phyloP scores from a whole-genome alignment of 2,797 vertebrate genomes.

The Malacoraja senta region DNA sequence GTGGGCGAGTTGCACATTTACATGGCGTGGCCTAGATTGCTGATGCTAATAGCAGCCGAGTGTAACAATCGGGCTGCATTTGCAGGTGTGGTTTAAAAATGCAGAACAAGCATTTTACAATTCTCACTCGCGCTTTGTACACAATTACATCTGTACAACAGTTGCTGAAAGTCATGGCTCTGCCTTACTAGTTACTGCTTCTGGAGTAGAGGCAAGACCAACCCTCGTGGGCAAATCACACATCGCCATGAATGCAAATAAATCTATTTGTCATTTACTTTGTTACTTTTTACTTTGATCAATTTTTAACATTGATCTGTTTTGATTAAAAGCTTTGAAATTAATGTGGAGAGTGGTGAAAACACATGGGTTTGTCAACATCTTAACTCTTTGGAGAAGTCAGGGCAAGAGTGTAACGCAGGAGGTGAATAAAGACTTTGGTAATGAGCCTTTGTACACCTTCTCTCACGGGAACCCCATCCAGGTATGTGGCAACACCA shows the following conservation, averaged over 20 bases:
- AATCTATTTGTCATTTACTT: neutral
- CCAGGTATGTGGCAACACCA: too few relatives aligned
- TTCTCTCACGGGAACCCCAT: too few relatives aligned
- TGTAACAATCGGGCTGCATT: neutral
- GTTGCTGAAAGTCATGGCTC: neutral
- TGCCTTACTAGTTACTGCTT: neutral
- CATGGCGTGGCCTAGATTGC: neutral
- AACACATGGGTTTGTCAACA: neutral
- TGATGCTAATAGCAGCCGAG: neutral
- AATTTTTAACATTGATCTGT: neutral
- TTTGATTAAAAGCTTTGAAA: slow-evolving; percentile 16
- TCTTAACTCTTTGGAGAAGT: neutral
- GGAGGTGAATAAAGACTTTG: too few relatives aligned
- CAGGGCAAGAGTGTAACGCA: neutral
- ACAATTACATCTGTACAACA: neutral
- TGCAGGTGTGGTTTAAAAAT: neutral
- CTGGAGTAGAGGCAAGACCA: neutral
- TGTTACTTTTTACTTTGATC: neutral
- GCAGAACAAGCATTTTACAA: neutral
- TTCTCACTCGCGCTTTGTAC: neutral
- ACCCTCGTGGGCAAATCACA: neutral
- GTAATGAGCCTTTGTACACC: too few relatives aligned
- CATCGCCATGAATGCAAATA: neutral
- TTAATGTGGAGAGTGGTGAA: neutral
- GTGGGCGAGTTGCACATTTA: neutral